Base-by-base conservation (phyloP, 2,888 invertebrate genomes). In the Hemithea aestivaria region DNA sequence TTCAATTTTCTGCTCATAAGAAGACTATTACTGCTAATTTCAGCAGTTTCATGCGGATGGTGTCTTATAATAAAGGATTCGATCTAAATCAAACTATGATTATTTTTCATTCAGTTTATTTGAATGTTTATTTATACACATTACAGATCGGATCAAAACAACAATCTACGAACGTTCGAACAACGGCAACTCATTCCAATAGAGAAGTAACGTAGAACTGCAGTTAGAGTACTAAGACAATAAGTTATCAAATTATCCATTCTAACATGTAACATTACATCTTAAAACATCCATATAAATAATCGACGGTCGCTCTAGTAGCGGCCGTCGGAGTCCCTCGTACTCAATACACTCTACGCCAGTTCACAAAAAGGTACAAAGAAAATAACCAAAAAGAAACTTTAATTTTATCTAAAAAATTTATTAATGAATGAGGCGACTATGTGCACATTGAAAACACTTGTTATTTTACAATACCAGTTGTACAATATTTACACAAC, bases 371-470 rank as follows among this genome's bases (percentile, higher is more conserved):
- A 58, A 56, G 48, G 49, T 41, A 49, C 38, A 46, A 53, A 57
- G 41, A 48, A 46, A 57, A 56, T 56, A 66, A 66, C 57, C 50
- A 66, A 72, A 75, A 66, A 54, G 51, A 71, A 70, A 65, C 51
- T 64, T 58, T 69, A 66, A 75, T 81, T 42, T 81, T 81, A 80
- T 87, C 87, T 84, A 87, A 81, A 85, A 84, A 85, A 80, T 84
- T 82, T 87, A 83, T 85, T 85, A 82, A 82, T 84, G 81, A 84
- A 85, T 78, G 84, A 85, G 82, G 83, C 84, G 85, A 87, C 87
- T 87, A 87, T 87, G 85, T 87, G 87, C 85, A 87, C 87, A 84
- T 82, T 77, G 78, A 83, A 84, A 84, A 82, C 81, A 83, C 79
- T 80, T 79, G 80, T 77, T 82, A 78, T 75, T 73, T 77, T 81